Base-by-base conservation (phyloP, 2,797 vertebrate species). In the Rousettus madagascariensis region DNA sequence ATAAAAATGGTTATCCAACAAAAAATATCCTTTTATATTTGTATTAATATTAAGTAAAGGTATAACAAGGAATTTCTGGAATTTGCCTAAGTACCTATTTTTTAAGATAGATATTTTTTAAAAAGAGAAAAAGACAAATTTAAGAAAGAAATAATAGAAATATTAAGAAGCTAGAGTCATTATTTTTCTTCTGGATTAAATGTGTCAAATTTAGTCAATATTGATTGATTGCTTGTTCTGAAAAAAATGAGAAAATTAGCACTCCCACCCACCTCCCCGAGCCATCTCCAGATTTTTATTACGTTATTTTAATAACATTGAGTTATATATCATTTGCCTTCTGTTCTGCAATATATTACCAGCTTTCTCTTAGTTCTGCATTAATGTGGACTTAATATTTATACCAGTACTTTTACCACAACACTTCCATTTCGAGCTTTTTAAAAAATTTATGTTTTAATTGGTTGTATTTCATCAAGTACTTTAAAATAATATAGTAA, bases 171-270 rank as follows among this genome's bases (percentile, higher is more conserved):
- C 28, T 80, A 17, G 36, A 82, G 13, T 82, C 61, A 90, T 91
- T 57, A 74, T 71, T 28, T 53, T 77, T 94, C 55, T 90, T 92
- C 80, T 91, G 33, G 55, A 68, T 68, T 95, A 87, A 92, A 90
- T 85, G 51, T 95, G 72, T 86, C 94, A 95, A 86, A 95, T 92
- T 87, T 90, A 95, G 87, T 96, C 94, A 94, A 92, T 92, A 96
- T 59, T 95, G 87, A 97, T 92, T 96, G 94, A 96, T 95, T 90
- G 86, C 93, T 94, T 96, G 41, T 88, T 95, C 83, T 90, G 41
- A 82, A 95, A 38, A 97, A 97, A 97, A 90, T 89, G 53, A 96
- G 57, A 26, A 86, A 95, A 95, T 96, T 91, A 96, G 57, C 92
- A 90, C 53, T 92, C 33, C 88, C 82, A 94, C 91, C 33, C 61